Evolutionary conservation across 2,797 vertebrate species (phyloP).

Genomic region (Epinephelus awoara): DNA sequence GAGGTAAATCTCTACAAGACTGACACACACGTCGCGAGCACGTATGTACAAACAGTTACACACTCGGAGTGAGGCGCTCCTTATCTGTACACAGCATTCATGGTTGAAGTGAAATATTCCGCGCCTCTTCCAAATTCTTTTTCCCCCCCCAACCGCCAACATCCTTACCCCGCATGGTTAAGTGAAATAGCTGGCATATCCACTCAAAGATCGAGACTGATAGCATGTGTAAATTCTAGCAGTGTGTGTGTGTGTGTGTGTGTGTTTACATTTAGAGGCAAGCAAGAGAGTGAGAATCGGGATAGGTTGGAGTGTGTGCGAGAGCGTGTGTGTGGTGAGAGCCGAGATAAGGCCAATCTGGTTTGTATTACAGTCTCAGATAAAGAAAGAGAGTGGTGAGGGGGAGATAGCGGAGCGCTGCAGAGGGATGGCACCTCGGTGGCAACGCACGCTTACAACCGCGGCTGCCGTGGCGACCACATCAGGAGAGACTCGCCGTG

Average conservation of each 20-base stretch:
- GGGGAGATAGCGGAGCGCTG: slow-evolving; percentile 56
- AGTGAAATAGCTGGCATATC: slow-evolving; percentile 78
- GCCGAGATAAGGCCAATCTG: slow-evolving; percentile 75
- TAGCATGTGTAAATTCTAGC: slow-evolving; percentile 49
- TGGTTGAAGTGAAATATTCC: slow-evolving; percentile 72
- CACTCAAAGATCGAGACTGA: slow-evolving; percentile 69
- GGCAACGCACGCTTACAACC: slow-evolving; percentile 17
- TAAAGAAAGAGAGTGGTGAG: slow-evolving; percentile 66
- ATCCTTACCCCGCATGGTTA: slow-evolving; percentile 63
- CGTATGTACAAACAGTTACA: slow-evolving; percentile 47
- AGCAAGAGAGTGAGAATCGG: slow-evolving; percentile 32
- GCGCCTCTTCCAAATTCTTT: slow-evolving; percentile 51
- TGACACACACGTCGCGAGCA: slow-evolving; percentile 51
- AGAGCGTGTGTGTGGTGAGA: slow-evolving; percentile 37
- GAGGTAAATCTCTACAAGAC: slow-evolving; percentile 74
- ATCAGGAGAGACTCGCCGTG: background rate
- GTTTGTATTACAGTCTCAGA: slow-evolving; percentile 77
- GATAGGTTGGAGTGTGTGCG: slow-evolving; percentile 22
- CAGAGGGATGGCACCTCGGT: slow-evolving; percentile 37
- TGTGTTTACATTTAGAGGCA: slow-evolving; percentile 48
- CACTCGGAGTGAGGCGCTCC: slow-evolving; percentile 47
- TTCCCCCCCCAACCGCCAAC: slow-evolving; percentile 25
- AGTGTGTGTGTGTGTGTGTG: slow-evolving; percentile 34
- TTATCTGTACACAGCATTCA: slow-evolving; percentile 74
- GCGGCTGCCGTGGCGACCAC: background rate